These are phyloP conservation scores for Deroplatys truncata DNA, from an alignment of 2,888 invertebrate genomes.

Conservation along the genomic window DNA sequence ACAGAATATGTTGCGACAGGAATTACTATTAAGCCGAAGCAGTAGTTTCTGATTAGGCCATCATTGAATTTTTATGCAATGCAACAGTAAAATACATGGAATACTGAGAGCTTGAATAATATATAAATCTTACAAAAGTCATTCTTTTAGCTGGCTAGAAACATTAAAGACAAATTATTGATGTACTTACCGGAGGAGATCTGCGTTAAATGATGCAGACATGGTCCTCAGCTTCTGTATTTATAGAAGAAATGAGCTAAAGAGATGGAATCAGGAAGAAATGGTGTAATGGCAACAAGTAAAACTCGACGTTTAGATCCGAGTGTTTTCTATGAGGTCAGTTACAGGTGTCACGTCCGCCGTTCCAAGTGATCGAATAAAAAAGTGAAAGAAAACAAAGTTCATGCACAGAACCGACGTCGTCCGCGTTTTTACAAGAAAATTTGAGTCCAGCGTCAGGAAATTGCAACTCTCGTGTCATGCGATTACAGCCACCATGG, in stretches of 20 bases:
- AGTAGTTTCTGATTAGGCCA: no score
- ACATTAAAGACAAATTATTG: not conserved
- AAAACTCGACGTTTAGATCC: not conserved
- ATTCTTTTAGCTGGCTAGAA: no score
- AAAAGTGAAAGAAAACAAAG: not conserved
- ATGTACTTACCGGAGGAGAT: not conserved
- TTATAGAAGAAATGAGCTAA: not conserved
- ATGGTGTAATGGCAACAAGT: not conserved
- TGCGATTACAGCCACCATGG: not conserved
- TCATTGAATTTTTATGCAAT: no score
- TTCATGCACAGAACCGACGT: not conserved
- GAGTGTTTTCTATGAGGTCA: not conserved
- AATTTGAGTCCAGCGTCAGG: not conserved
- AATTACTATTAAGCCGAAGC: no score
- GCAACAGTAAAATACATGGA: no score
- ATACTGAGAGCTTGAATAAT: no score
- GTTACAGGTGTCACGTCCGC: not conserved
- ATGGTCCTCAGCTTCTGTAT: not conserved
- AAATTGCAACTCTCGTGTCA: not conserved
- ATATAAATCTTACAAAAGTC: no score
- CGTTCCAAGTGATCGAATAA: not conserved
- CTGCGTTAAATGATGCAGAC: not conserved
- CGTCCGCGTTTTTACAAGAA: not conserved
- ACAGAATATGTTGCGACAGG: no score
- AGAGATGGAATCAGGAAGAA: not conserved